phyloP scores from a whole-genome alignment of 30 jellyfish, hydroid and myxozoan genomes.

The Rhopilema esculentum region DNA sequence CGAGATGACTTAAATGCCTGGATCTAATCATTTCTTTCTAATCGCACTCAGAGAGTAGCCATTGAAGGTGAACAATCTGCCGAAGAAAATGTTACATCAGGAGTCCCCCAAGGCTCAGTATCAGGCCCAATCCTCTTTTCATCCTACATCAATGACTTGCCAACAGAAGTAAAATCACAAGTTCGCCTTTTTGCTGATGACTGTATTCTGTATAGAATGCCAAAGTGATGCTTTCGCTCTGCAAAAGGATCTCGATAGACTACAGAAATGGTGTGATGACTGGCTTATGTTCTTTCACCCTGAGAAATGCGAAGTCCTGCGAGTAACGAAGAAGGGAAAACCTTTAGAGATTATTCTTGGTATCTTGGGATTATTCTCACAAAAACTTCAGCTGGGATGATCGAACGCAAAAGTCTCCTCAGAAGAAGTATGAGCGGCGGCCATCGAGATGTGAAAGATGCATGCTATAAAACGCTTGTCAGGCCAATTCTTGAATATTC shows the following conservation, averaged over 20 bases:
- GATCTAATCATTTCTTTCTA: constrained; percentile 38
- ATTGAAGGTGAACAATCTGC: constrained; percentile 24
- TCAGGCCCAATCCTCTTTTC: constrained; percentile 29
- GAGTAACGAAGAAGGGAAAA: not conserved
- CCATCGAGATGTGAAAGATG: constrained; percentile 25
- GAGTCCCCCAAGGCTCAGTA: constrained; percentile 59
- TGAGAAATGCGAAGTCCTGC: not conserved
- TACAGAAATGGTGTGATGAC: constrained; percentile 6
- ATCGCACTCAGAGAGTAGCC: constrained; percentile 51
- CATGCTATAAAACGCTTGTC: constrained; percentile 59
- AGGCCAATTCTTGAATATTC: constrained; percentile 45
- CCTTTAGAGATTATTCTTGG: not conserved
- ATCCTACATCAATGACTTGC: constrained; percentile 23
- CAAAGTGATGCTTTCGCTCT: not conserved
- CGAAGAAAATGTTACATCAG: constrained; percentile 1
- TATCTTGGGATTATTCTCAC: constrained; percentile 56
- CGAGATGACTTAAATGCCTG: constrained; percentile 12
- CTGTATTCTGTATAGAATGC: not conserved
- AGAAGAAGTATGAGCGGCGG: constrained; percentile 35
- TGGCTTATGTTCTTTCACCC: constrained; percentile 33
- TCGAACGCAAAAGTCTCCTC: constrained; percentile 37
- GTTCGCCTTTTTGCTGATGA: constrained; percentile 38
- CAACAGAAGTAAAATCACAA: constrained; percentile 3
- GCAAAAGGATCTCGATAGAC: constrained; percentile 16
- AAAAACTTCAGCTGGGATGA: not conserved